Evolutionary conservation across 2,797 vertebrate genomes (phyloP), one percentile per base, ranked within the genome.

Genomic region (Ctenosaura bakeri): DNA sequence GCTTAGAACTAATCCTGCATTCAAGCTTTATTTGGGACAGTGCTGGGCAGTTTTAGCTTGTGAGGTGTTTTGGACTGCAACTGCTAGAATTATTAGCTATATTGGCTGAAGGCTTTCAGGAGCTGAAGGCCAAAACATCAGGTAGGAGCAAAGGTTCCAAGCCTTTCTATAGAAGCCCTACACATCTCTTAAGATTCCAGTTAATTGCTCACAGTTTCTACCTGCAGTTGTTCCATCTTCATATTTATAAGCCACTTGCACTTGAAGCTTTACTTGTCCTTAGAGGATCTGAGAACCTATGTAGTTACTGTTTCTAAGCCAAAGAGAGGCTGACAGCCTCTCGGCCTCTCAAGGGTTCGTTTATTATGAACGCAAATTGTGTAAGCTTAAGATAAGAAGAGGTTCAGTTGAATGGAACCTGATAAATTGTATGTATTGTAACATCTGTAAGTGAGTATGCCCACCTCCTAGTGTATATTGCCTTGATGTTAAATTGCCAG

Each of bases 261-360:
- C 38, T 52, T 81, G 71, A 35, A 9, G 42, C n/a, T 59, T 64
- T 4, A 26, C 35, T 78, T 26, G 29, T 78, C 79, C 79, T 83
- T 77, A 22, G 89, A 77, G 85, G 79, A 83, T 56, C 71, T 66
- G 32, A 73, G 52, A 79, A 32, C 78, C 35, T 59, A 22, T 74
- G n/a, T 77, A 59, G 54, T 88, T 83, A 86, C 81, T 46, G 91
- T 62, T 59, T n/a, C 77, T 7, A 86, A 46, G 87, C 69, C 81
- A 8, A 56, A 56, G 0, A n/a, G 3, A 83, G 18, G 38, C 0
- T 0, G 76, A 22, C 4, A 1, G 6, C 13, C 9, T 83, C 26
- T 62, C 80, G 54, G 0, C 2, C 3, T 92, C 84, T 4, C 2
- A 42, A 1, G 89, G 35, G 59, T 0, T 92, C 42, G 62, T 91